Evolutionary conservation across 2,888 invertebrate species (phyloP).

Genomic region (Drosophila kuntzei): DNA sequence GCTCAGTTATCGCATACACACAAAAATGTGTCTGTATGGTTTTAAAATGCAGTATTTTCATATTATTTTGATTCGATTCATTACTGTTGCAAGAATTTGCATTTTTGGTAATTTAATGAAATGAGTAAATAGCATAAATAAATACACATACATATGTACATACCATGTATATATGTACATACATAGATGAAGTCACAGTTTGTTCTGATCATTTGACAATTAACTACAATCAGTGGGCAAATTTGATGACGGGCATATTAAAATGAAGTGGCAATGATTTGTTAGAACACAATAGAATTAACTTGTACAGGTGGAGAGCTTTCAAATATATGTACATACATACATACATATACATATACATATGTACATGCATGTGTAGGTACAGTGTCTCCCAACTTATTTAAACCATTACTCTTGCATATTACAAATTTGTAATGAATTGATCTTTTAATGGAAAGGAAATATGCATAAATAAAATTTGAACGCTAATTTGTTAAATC

Average conservation of each 20-base stretch:
- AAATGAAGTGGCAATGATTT: conserved; percentile 58
- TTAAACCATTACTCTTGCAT: too few relatives aligned
- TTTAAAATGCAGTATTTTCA: too few relatives aligned
- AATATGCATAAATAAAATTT: too few relatives aligned
- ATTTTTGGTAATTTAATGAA: not conserved
- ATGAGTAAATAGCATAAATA: not conserved
- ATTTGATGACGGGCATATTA: conserved; percentile 58
- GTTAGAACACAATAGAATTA: conserved; percentile 59
- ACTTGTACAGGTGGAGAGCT: conserved; percentile 45
- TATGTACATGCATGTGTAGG: too few relatives aligned
- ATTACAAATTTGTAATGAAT: too few relatives aligned
- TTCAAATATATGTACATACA: conserved; percentile 15
- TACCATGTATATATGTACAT: too few relatives aligned
- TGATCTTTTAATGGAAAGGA: too few relatives aligned
- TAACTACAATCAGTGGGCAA: conserved; percentile 32
- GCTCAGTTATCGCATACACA: too few relatives aligned
- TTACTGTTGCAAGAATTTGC: not conserved
- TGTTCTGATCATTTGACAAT: conserved; percentile 1
- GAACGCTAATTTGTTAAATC: too few relatives aligned
- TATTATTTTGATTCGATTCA: not conserved
- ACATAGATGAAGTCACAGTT: not conserved
- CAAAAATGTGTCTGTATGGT: too few relatives aligned
- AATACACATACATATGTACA: not conserved
- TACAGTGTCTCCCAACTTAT: too few relatives aligned
- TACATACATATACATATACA: not conserved